phyloP scores from a whole-genome alignment of 2,113 vertebrate species.

The Chauna torquata region DNA sequence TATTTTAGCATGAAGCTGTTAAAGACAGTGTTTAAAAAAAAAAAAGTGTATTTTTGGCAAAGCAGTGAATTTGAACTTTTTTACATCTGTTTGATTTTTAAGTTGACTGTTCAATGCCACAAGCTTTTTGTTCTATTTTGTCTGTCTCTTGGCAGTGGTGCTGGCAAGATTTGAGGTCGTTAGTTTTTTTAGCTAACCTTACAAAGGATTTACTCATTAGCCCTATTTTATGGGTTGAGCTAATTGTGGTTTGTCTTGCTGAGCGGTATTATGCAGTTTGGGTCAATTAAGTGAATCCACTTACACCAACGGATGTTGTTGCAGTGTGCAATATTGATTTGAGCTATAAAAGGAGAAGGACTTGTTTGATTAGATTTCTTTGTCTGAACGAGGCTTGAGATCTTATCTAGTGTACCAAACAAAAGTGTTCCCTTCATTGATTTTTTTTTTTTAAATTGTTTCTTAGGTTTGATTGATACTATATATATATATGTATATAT shows the following conservation, averaged over 20 bases:
- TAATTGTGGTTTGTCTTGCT: slow-evolving; percentile 74
- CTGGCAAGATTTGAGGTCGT: slow-evolving; percentile 24
- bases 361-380: slow-evolving; percentile 58
- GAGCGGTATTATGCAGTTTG: slow-evolving; percentile 61
- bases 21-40: neutral
- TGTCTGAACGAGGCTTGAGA: slow-evolving; percentile 9
- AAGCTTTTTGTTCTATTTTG: slow-evolving; percentile 45
- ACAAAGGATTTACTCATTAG: slow-evolving; percentile 70
- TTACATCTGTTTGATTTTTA: neutral
- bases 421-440: neutral
- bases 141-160: slow-evolving; percentile 5
- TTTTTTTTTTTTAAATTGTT: neutral
- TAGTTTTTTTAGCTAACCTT: slow-evolving; percentile 28
- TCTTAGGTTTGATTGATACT: neutral
- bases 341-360: slow-evolving; percentile 53
- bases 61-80: slow-evolving; percentile 17
- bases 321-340: slow-evolving; percentile 64
- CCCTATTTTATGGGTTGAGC: slow-evolving; percentile 64
- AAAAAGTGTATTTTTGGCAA: slow-evolving; percentile 1
- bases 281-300: slow-evolving; percentile 69
- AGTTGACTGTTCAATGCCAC: neutral
- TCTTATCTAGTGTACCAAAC: slow-evolving; percentile 32
- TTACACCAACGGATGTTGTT: slow-evolving; percentile 55
- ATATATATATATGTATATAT: too few relatives aligned
- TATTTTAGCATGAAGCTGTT: neutral